Conservation (phyloP, 2,113 vertebrate species). For the Aegithalos caudatus region DNA sequence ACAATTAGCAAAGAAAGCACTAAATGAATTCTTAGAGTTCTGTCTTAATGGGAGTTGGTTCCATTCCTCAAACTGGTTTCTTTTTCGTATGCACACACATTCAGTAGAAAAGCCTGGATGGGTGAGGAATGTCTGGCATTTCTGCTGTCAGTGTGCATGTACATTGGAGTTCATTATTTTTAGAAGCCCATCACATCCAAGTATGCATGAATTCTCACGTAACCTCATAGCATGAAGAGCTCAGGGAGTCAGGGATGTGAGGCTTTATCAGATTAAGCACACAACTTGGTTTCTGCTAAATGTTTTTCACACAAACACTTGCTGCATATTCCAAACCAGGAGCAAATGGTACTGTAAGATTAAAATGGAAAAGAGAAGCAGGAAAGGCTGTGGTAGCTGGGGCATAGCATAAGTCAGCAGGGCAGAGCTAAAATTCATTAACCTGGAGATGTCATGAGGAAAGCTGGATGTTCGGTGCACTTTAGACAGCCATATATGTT, state of each 20-base stretch:
- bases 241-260: not conserved
- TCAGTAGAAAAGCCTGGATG: not conserved
- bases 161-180: constrained; percentile 31
- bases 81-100: not conserved
- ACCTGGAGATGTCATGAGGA: not conserved
- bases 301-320: not conserved
- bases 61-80: not conserved
- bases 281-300: not conserved
- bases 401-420: not conserved
- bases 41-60: not conserved
- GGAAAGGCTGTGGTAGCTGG: not conserved
- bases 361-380: not conserved
- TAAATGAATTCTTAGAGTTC: not conserved
- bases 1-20: not conserved
- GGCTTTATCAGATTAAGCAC: constrained; percentile 17
- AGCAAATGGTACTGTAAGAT: not conserved
- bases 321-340: not conserved
- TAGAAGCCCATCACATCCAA: constrained; percentile 46
- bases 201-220: constrained; percentile 64
- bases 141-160: constrained; percentile 52
- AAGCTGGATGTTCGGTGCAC: not conserved
- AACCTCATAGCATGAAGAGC: constrained; percentile 16
- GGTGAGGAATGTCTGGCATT: constrained; percentile 58
- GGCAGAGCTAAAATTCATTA: not conserved
- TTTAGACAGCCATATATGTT: not conserved